Percentiles rank a stretch among this genome's conserved stretches.
Evolutionary conservation across 2,113 vertebrate genomes (phyloP).

Genomic region (Varanus salvator): DNA sequence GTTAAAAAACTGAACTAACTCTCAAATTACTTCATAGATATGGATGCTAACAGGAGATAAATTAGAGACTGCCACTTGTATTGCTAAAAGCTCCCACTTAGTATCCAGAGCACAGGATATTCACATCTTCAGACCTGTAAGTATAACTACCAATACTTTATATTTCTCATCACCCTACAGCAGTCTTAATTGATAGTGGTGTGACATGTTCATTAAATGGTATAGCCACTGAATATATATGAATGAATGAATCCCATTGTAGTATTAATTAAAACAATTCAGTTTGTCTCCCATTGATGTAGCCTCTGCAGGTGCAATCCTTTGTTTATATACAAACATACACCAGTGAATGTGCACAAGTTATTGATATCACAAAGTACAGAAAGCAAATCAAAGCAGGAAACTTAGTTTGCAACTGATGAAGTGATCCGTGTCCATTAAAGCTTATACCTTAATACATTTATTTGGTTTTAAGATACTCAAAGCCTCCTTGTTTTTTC

Average conservation of each 20-base stretch:
- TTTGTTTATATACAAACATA: neutral
- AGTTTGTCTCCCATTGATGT: too few species aligned
- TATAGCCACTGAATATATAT: neutral
- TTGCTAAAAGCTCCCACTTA: constrained; percentile 96
- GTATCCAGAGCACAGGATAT: constrained; percentile 93
- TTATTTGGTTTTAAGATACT: too few species aligned
- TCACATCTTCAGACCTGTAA: constrained; percentile 92
- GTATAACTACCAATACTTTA: constrained; percentile 41
- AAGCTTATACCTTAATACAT: too few species aligned
- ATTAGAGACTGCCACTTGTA: constrained; percentile 96
- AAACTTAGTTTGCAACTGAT: too few species aligned
- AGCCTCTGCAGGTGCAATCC: too few species aligned
- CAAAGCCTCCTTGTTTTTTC: too few species aligned
- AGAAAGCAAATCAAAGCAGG: too few species aligned
- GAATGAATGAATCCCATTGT: neutral
- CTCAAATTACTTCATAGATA: constrained; percentile 76
- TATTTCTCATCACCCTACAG: neutral
- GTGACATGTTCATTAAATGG: neutral
- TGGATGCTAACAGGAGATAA: constrained; percentile 99
- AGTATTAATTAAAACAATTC: neutral
- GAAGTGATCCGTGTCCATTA: too few species aligned
- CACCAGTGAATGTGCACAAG: neutral
- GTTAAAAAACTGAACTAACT: constrained; percentile 5
- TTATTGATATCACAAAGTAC: too few species aligned
- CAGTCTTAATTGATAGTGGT: neutral